Conservation (phyloP, 92 coral and sea anemone species). For the Bergia puertoricense region DNA sequence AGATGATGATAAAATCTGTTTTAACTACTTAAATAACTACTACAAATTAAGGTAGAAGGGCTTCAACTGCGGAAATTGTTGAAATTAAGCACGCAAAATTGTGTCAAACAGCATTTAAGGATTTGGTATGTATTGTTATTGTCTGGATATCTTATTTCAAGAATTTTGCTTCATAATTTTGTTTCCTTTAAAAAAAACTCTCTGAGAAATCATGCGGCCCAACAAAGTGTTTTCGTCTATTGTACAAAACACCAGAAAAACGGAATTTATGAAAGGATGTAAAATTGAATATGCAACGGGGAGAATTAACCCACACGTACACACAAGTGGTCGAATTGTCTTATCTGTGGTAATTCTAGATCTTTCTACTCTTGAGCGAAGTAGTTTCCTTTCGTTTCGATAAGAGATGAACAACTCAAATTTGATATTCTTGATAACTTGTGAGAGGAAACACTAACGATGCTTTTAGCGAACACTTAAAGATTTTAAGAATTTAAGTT, state of each 20-base stretch:
- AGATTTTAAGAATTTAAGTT: conserved; percentile 5
- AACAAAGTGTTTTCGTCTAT: no score
- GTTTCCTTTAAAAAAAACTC: background rate
- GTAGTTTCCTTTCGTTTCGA: conserved; percentile 8
- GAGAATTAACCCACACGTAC: background rate
- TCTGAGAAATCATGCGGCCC: no score
- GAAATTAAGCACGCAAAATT: background rate
- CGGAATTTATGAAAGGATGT: no score
- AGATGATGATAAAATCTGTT: conserved; percentile 30
- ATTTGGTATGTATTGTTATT: background rate
- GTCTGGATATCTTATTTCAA: background rate
- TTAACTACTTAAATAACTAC: conserved; percentile 24
- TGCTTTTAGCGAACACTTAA: conserved; percentile 42
- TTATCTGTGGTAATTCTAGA: conserved; percentile 16
- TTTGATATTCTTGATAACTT: conserved; percentile 33
- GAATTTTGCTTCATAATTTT: background rate
- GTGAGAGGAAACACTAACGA: conserved; percentile 22
- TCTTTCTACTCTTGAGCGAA: background rate
- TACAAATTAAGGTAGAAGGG: conserved; percentile 6
- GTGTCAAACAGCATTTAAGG: conserved; percentile 13
- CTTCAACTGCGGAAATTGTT: conserved; percentile 12
- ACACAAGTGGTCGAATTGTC: background rate
- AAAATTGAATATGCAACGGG: background rate
- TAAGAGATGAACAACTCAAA: background rate
- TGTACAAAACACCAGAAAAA: no score